Evolutionary conservation across 2,113 vertebrate species (phyloP).

Genomic region (Hyperopisus bebe): DNA sequence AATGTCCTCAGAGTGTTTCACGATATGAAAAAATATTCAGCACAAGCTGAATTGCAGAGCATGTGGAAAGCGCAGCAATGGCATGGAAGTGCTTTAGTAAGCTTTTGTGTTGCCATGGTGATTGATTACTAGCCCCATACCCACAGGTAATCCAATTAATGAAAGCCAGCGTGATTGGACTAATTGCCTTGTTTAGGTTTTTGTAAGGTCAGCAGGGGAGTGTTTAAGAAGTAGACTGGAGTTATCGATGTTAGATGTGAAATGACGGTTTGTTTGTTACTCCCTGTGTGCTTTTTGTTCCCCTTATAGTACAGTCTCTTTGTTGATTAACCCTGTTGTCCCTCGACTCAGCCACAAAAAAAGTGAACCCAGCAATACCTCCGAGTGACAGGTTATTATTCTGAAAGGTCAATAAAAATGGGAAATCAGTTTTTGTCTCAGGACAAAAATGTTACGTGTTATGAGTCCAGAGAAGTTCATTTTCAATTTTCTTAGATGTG

Average conservation of each 20-base stretch:
- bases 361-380: background rate
- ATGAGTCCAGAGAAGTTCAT: background rate
- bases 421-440: background rate
- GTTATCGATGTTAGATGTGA: background rate
- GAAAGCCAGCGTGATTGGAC: background rate
- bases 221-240: background rate
- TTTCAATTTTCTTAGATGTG: background rate
- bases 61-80: background rate
- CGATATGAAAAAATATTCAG: background rate
- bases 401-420: background rate
- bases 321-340: background rate
- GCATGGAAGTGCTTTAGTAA: background rate
- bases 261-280: background rate
- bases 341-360: background rate
- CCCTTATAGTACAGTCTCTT: background rate
- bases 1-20: background rate
- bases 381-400: background rate
- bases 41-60: background rate
- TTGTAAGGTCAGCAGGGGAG: background rate
- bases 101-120: background rate
- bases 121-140: background rate
- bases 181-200: background rate
- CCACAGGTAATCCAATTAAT: background rate
- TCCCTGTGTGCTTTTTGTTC: background rate
- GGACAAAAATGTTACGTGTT: background rate